Percentiles rank a stretch among this genome's conserved stretches.
Evolutionary conservation across 2,113 vertebrate genomes (phyloP).

Genomic region (Hypomesus transpacificus): DNA sequence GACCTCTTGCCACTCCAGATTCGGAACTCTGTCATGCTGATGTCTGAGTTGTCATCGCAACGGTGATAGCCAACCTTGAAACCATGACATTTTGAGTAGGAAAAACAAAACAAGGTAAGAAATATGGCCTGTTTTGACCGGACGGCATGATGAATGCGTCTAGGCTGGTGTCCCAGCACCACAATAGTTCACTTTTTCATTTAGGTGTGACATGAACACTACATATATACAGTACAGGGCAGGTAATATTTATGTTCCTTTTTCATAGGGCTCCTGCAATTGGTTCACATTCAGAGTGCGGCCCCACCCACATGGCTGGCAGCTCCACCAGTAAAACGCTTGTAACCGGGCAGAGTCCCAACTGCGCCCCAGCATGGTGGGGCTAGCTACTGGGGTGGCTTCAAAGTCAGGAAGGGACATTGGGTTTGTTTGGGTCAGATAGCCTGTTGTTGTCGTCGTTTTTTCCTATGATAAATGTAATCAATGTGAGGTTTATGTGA

Average conservation of each 20-base stretch:
- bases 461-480: too few species aligned
- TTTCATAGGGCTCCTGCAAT: background rate
- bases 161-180: background rate
- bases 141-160: background rate
- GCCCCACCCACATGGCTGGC: background rate
- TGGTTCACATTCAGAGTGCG: background rate
- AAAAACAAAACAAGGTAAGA: constrained; percentile 20
- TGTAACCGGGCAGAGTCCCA: too few species aligned
- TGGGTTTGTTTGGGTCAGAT: too few species aligned
- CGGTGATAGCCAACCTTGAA: background rate
- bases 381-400: too few species aligned
- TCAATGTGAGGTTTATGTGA: too few species aligned
- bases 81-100: too few species aligned
- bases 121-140: background rate
- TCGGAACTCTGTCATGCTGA: too few species aligned
- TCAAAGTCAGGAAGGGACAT: too few species aligned
- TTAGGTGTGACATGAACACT: constrained; percentile 21
- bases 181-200: background rate
- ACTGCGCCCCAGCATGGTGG: too few species aligned
- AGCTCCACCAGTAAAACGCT: background rate
- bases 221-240: constrained; percentile 39
- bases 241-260: background rate
- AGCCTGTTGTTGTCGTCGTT: too few species aligned
- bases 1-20: background rate
- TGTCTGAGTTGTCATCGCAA: background rate